Conservation (phyloP, 2,797 vertebrate genomes). For the Argya squamiceps region DNA sequence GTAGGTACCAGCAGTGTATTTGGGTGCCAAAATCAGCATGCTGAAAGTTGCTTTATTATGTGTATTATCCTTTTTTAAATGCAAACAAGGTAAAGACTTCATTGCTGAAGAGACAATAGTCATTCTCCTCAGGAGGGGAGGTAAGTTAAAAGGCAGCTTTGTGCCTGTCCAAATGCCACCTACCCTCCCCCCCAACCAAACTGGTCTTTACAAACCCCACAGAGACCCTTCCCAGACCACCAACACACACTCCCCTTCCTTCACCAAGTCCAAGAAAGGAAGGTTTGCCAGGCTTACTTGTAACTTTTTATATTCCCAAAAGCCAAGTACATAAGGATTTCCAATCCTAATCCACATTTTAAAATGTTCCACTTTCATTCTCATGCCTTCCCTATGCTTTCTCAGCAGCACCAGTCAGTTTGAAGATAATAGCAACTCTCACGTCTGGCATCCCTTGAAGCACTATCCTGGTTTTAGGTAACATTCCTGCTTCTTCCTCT, state of each 20-base stretch:
- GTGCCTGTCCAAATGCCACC: background rate
- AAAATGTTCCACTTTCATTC: background rate
- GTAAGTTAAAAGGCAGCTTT: background rate
- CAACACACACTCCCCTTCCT: background rate
- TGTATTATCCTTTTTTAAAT: background rate
- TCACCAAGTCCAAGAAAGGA: background rate
- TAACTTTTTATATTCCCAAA: background rate
- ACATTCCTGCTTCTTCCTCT: background rate
- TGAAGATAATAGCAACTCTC: background rate
- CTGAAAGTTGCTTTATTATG: background rate
- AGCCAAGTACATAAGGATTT: background rate
- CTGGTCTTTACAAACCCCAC: background rate
- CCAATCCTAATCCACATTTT: background rate
- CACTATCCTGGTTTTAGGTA: background rate
- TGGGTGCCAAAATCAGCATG: background rate
- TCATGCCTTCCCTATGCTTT: background rate
- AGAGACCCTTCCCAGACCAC: background rate
- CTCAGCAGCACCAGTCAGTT: background rate
- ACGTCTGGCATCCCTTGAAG: background rate
- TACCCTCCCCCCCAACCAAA: fast-evolving
- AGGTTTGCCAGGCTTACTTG: background rate
- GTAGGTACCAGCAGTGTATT: background rate
- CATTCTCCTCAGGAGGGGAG: fast-evolving
- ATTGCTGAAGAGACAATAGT: background rate
- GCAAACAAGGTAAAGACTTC: background rate